Conservation (phyloP, 2,888 invertebrate species). For the Drosophila nr. medialis region DNA sequence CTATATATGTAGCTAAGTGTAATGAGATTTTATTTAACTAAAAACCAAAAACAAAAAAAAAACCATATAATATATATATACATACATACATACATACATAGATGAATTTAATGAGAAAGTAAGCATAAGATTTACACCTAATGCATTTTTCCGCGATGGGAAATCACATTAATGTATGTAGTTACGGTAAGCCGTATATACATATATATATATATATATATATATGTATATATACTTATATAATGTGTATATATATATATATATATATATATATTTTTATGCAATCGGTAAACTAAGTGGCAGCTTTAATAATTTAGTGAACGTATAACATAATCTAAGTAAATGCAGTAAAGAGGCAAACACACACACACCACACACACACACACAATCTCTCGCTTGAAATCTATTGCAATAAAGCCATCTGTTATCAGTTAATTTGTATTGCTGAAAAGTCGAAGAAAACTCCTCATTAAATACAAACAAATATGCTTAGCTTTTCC, state of each 20-base stretch:
- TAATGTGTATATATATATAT: constrained; percentile 12
- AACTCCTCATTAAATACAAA: constrained; percentile 7
- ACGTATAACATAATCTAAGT: constrained; percentile 59
- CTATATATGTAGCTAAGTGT: constrained; percentile 81
- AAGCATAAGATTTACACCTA: constrained; percentile 58
- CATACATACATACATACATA: constrained; percentile 21
- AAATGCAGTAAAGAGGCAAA: constrained; percentile 42
- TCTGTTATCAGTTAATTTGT: constrained; percentile 39
- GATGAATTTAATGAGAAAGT: constrained; percentile 50
- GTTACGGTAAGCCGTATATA: constrained; percentile 29
- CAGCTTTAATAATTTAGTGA: constrained; percentile 84
- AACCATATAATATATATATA: constrained; percentile 14
- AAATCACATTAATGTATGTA: constrained; percentile 31
- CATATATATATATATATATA: constrained; percentile 13
- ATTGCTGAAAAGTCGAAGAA: constrained; percentile 5
- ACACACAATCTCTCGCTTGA: constrained; percentile 45
- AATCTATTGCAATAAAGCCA: constrained; percentile 69
- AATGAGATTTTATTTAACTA: constrained; percentile 73
- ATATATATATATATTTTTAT: constrained; percentile 51
- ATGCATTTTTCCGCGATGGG: constrained; percentile 33
- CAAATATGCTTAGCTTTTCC: constrained; percentile 7
- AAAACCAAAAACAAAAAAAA: background rate
- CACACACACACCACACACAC: constrained; percentile 9
- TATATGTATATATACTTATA: constrained; percentile 49
- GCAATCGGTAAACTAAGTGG: constrained; percentile 81